These are phyloP conservation scores for Melinopterus prodromus DNA, from an alignment of 2,888 invertebrate genomes.

Conservation along the genomic window DNA sequence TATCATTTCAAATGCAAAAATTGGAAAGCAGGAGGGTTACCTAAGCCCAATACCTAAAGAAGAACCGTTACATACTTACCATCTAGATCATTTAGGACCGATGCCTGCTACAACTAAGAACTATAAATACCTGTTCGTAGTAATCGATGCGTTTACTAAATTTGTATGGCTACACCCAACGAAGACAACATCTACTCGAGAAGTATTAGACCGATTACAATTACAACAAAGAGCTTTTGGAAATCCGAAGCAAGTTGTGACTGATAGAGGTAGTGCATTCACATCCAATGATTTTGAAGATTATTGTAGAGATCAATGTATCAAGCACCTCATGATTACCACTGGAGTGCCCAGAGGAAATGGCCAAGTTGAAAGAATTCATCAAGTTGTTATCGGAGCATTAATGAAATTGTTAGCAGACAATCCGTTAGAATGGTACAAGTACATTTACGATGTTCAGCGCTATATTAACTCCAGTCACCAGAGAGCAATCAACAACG, in stretches of 20 bases:
- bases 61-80: too few relatives aligned
- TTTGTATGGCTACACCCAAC: too few relatives aligned
- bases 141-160: too few relatives aligned
- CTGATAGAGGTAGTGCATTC: conserved; percentile 36
- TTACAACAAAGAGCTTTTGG: conserved; percentile 22
- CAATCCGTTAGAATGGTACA: not conserved
- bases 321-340: conserved; percentile 37
- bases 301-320: conserved; percentile 27
- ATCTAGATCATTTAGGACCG: too few relatives aligned
- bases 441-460: not conserved
- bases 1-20: too few relatives aligned
- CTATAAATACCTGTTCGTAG: too few relatives aligned
- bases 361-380: conserved; percentile 36
- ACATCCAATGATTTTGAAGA: conserved; percentile 34
- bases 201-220: not conserved
- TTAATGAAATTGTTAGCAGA: not conserved
- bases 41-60: too few relatives aligned
- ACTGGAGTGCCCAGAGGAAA: conserved; percentile 40
- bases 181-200: too few relatives aligned
- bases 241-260: conserved; percentile 32
- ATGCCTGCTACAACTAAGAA: too few relatives aligned
- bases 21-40: too few relatives aligned
- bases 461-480: not conserved
- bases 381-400: conserved; percentile 24
- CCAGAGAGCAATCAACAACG: not conserved